Percentiles rank a stretch among this genome's conserved stretches.
phyloP scores from a whole-genome alignment of 2,113 vertebrate genomes.

The Leiothrix lutea region DNA sequence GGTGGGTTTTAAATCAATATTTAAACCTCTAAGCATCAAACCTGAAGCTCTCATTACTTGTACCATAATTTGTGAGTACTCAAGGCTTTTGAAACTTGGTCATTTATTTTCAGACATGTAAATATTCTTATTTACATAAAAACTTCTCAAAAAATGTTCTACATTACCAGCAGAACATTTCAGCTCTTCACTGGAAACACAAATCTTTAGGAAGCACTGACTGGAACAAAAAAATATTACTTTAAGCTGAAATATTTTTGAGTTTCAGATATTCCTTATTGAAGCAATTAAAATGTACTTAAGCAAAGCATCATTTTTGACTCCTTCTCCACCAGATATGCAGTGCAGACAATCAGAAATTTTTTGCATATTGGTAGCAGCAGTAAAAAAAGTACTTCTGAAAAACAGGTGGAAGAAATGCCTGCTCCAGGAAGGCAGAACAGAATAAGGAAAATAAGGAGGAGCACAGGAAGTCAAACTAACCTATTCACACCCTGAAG shows the following conservation, averaged over 20 bases:
- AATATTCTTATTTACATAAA: background rate
- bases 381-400: background rate
- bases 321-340: background rate
- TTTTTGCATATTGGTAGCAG: background rate
- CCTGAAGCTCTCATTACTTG: background rate
- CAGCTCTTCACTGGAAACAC: background rate
- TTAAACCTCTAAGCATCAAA: background rate
- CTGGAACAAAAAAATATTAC: background rate
- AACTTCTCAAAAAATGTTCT: background rate
- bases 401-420: background rate
- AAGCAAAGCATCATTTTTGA: background rate
- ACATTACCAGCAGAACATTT: background rate
- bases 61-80: background rate
- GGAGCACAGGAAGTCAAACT: background rate
- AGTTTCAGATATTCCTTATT: background rate
- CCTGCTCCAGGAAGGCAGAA: background rate
- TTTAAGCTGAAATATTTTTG: constrained; percentile 9
- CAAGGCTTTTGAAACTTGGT: background rate
- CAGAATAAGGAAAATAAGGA: background rate
- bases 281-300: background rate
- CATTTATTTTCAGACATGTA: background rate
- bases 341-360: background rate
- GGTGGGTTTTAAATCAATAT: background rate
- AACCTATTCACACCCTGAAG: background rate
- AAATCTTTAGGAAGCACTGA: background rate